Base-by-base conservation (phyloP, 2,888 invertebrate species). In the Drosophila affinis region DNA sequence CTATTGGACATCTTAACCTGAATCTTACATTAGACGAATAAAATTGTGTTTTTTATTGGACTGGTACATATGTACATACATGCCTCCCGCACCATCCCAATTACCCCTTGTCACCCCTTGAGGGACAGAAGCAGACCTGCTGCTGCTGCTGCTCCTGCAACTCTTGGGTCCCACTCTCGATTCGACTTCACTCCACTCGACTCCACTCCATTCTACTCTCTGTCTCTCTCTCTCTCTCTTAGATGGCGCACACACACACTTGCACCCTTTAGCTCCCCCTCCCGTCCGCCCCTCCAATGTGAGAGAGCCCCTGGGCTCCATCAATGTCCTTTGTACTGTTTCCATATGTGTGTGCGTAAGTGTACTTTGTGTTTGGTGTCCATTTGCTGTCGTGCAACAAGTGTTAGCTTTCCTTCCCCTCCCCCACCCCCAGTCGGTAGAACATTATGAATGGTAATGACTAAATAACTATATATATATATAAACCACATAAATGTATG, bases 321-420 rank as follows among this genome's bases (percentile, higher is more conserved):
- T 32, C 32, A 34, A 34, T 34, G 34, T 14, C 39, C 39, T 14
- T 39, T 39, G 14, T 39, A 39, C 39, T 39, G 39, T 39, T 39
- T 6, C 39, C 62, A 39, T 51, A 44, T 58, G 49, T 58, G 24
- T 34, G 12, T 63, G 34, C 58, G 46, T 69, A 60, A 68, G 57
- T 75, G 44, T 70, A 63, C 61, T 52, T 53, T 58, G 27, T 61
- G 53, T 76, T 62, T 62, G 76, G 46, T 44, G 64, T 71, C 52
- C 64, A 72, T 81, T 70, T 64, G 72, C 57, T 70, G 74, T 80
- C 34, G 45, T 46, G 10, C 32, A 59, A 48, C 61, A 18, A 24
- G 34, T 34, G 34, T 34, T 34, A 10, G 12, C 34, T 3, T 32
- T 54, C 27, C 5, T 32, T 27, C 24, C 24, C 34, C 47, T 24